phyloP scores from a whole-genome alignment of 2,888 invertebrate species.

The Eupsilia transversa region DNA sequence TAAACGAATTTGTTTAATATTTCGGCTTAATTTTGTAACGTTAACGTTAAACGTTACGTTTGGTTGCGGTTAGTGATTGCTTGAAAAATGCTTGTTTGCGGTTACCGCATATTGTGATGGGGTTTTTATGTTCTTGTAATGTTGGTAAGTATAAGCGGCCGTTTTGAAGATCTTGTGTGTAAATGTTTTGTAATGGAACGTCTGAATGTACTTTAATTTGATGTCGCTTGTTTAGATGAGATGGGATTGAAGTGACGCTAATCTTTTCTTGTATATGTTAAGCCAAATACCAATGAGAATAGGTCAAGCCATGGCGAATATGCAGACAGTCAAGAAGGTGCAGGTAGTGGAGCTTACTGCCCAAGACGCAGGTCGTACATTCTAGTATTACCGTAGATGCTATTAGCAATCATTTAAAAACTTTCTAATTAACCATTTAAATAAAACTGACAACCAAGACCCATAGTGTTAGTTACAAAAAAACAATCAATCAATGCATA shows the following conservation, averaged over 20 bases:
- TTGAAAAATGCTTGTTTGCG: constrained; percentile 75
- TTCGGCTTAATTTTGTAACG: constrained; percentile 81
- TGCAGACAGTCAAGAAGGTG: neutral
- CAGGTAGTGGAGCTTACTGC: neutral
- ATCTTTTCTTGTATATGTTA: constrained; percentile 1
- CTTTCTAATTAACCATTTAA: too few relatives aligned
- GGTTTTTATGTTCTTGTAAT: constrained; percentile 59
- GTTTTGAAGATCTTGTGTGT: constrained; percentile 48
- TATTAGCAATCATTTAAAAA: too few relatives aligned
- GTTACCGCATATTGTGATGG: constrained; percentile 62
- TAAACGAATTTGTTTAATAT: constrained; percentile 74
- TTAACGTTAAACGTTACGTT: constrained; percentile 72
- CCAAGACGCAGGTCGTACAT: neutral
- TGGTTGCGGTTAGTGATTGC: constrained; percentile 78
- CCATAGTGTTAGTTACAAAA: too few relatives aligned
- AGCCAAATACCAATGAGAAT: too few relatives aligned
- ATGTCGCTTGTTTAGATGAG: constrained; percentile 20
- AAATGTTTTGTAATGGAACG: constrained; percentile 49
- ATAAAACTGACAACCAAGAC: too few relatives aligned
- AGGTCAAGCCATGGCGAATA: too few relatives aligned
- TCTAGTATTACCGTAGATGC: neutral
- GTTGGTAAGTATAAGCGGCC: constrained; percentile 59
- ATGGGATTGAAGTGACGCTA: neutral
- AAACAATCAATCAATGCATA: too few relatives aligned
- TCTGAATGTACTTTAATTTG: constrained; percentile 55